phyloP scores from a whole-genome alignment of 1,140 invertebrate genomes.

The Oreohelix idahoensis region DNA sequence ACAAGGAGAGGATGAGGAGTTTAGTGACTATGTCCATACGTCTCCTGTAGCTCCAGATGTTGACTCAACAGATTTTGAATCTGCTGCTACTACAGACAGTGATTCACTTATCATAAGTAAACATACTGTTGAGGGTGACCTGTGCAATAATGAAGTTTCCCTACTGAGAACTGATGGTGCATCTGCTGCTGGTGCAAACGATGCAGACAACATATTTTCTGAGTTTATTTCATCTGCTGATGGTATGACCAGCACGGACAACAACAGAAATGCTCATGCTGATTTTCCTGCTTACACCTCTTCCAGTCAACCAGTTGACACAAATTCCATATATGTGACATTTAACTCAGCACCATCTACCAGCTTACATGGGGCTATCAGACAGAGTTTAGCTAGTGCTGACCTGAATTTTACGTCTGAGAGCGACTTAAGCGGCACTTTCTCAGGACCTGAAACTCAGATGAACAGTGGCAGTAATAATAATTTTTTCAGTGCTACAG shows the following conservation, averaged over 20 bases:
- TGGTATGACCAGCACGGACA: background rate
- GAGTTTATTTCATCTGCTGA: background rate
- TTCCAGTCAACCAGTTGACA: background rate
- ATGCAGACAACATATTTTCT: background rate
- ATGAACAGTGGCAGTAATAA: background rate
- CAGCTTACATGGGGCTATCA: background rate
- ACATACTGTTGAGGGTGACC: background rate
- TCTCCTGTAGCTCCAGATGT: background rate
- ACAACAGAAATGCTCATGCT: background rate
- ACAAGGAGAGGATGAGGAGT: background rate
- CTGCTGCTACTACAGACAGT: background rate
- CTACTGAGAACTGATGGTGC: background rate
- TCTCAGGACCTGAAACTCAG: too few relatives aligned
- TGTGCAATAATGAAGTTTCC: constrained; percentile 1
- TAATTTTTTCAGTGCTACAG: background rate
- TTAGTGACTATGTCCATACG: background rate
- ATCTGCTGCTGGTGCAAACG: background rate
- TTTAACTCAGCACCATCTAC: background rate
- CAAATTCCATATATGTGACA: background rate
- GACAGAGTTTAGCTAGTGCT: background rate
- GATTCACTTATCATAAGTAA: background rate
- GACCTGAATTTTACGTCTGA: background rate
- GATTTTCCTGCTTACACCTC: background rate
- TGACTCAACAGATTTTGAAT: constrained; percentile 11
- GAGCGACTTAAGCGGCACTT: background rate